phyloP scores from a whole-genome alignment of 2,888 invertebrate genomes.

The Phrixothrix hirtus region DNA sequence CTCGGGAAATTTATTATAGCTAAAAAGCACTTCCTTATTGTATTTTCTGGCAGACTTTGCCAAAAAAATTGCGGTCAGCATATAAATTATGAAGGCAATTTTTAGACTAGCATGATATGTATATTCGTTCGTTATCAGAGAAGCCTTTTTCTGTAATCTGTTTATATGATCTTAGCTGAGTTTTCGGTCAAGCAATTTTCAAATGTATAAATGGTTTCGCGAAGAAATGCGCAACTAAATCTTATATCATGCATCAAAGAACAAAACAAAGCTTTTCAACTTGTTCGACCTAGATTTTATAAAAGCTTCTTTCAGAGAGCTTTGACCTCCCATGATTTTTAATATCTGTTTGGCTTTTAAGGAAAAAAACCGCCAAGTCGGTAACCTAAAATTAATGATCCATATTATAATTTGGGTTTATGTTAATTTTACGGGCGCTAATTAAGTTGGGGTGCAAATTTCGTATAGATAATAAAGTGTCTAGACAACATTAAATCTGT shows the following conservation, averaged over 20 bases:
- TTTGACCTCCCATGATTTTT: constrained; percentile 19
- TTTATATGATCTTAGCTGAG: neutral
- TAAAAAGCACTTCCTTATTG: neutral
- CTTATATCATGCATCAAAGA: constrained; percentile 15
- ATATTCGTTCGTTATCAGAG: neutral
- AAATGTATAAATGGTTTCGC: constrained; percentile 8
- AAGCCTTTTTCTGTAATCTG: neutral
- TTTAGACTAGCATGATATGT: neutral
- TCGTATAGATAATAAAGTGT: constrained; percentile 21
- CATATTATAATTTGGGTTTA: constrained; percentile 19
- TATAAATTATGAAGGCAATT: neutral
- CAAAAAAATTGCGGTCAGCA: neutral
- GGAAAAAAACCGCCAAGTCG: no score
- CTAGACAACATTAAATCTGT: constrained; percentile 24
- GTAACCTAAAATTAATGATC: constrained; percentile 7
- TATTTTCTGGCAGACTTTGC: neutral
- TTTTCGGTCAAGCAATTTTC: neutral
- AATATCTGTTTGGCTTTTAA: no score
- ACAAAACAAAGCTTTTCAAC: constrained; percentile 17
- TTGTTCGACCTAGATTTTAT: constrained; percentile 18
- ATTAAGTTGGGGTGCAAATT: constrained; percentile 15
- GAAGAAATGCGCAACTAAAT: constrained; percentile 8
- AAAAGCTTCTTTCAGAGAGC: constrained; percentile 13
- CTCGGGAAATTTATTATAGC: neutral
- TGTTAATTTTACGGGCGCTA: constrained; percentile 21